phyloP scores from a whole-genome alignment of 1,140 invertebrate species.

The Cyclargus thomasi region DNA sequence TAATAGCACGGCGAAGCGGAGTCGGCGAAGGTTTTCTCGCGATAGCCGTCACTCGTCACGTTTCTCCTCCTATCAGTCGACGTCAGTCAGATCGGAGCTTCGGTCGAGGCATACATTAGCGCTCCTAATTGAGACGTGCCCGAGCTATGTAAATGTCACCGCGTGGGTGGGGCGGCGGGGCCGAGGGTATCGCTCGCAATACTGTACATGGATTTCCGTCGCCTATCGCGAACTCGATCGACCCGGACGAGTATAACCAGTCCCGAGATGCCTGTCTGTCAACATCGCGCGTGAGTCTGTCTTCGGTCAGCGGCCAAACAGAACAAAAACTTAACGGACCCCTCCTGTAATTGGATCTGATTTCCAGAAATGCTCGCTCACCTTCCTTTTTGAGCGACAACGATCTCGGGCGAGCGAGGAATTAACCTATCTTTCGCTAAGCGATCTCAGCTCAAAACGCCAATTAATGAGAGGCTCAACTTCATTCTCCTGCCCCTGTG shows the following conservation, averaged over 20 bases:
- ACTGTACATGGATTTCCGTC: slow-evolving; percentile 37
- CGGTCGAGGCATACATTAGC: slow-evolving; percentile 74
- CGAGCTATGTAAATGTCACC: slow-evolving; percentile 69
- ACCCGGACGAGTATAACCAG: slow-evolving; percentile 41
- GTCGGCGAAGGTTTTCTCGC: slow-evolving; percentile 55
- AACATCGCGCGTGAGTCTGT: slow-evolving; percentile 54
- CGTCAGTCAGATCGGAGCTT: slow-evolving; percentile 65
- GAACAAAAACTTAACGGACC: slow-evolving; percentile 70
- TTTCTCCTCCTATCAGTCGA: slow-evolving; percentile 63
- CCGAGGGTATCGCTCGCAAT: slow-evolving; percentile 56
- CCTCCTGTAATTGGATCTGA: slow-evolving; percentile 73
- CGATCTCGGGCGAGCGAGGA: slow-evolving; percentile 68
- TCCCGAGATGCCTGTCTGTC: slow-evolving; percentile 51
- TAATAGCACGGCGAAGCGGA: slow-evolving; percentile 58
- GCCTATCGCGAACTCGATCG: slow-evolving; percentile 33
- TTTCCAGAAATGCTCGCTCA: slow-evolving; percentile 72
- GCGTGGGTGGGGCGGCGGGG: slow-evolving; percentile 63
- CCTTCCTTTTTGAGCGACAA: slow-evolving; percentile 74
- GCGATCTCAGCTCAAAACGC: slow-evolving; percentile 73
- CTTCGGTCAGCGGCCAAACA: slow-evolving; percentile 59
- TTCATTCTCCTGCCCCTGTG: slow-evolving; percentile 73
- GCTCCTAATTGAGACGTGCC: slow-evolving; percentile 74
- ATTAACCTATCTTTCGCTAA: slow-evolving; percentile 73
- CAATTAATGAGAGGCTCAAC: slow-evolving; percentile 75
- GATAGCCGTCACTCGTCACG: slow-evolving; percentile 72